Base-by-base conservation (phyloP, 2,797 vertebrate genomes). In the Gallinago stenura region DNA sequence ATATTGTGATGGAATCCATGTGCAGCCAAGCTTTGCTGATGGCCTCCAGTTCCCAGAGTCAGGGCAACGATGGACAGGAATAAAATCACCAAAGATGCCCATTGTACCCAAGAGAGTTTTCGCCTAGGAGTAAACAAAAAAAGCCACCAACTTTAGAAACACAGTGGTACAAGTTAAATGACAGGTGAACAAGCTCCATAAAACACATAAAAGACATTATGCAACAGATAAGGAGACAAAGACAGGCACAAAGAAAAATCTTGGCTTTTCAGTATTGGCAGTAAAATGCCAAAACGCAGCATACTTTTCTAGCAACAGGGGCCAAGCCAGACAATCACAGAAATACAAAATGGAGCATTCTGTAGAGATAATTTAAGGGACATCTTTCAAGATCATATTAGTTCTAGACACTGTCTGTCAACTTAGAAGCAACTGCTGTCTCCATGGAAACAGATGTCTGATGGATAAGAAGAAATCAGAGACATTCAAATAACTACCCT, bases 21-120 rank as follows among this genome's bases (percentile, higher is more conserved):
- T 39, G 98, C 97, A 6, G 98, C 92, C 12, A 98, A 95, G 53
- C 98, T 95, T 43, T 98, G 97, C 66, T 99, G 98, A 71, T 92
- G 86, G 39, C 89, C 94, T 91, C 98, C 98, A 12, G 98, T 99
- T 82, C 98, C 98, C 12, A 96, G 97, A 26, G 99, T 99, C 91
- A 99, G 97, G 60, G 99, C 98, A 96, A 99, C 98, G 15, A 99
- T 99, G 93, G 99, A 98, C 51, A 99, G 97, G 98, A 99, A 99
- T 26, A 99, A 98, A 96, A 99, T 98, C 48, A 99, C 83, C 48
- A 99, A 97, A 39, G 99, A 98, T 3, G 99, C 99, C 99, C 99
- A 99, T 62, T 99, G 99, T 65, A 99, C 98, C 98, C 98, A 99
- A 79, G 98, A 99, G 87, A 99, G 97, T 61, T 97, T 99, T 94